phyloP scores from a whole-genome alignment of 2,113 vertebrate genomes.

The Nestor notabilis region DNA sequence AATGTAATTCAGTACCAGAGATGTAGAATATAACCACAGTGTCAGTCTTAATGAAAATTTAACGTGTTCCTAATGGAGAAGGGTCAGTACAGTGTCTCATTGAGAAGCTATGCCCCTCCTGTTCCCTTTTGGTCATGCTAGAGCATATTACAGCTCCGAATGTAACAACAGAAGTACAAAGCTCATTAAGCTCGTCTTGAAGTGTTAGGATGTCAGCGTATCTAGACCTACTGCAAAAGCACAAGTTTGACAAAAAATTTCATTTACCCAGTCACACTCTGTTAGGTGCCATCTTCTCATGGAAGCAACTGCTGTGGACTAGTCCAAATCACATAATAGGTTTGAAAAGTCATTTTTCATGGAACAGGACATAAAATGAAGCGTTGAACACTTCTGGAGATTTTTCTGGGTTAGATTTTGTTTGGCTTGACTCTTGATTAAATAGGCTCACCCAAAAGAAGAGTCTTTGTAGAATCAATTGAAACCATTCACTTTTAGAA shows the following conservation, averaged over 20 bases:
- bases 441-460: background rate
- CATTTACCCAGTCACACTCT: background rate
- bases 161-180: background rate
- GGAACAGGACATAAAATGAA: background rate
- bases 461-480: background rate
- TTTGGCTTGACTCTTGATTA: background rate
- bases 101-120: background rate
- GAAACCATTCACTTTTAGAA: background rate
- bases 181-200: background rate
- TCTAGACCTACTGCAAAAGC: background rate
- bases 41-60: background rate
- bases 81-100: background rate
- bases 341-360: background rate
- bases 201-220: fast-evolving
- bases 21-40: background rate
- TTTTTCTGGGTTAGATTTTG: background rate
- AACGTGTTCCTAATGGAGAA: background rate
- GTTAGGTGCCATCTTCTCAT: background rate
- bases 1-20: background rate
- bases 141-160: background rate
- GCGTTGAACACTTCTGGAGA: background rate
- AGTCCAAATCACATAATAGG: background rate
- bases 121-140: background rate
- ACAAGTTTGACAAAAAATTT: background rate
- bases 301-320: background rate